Base-by-base conservation (phyloP, 2,888 invertebrate genomes). In the Cremastinae sp. region DNA sequence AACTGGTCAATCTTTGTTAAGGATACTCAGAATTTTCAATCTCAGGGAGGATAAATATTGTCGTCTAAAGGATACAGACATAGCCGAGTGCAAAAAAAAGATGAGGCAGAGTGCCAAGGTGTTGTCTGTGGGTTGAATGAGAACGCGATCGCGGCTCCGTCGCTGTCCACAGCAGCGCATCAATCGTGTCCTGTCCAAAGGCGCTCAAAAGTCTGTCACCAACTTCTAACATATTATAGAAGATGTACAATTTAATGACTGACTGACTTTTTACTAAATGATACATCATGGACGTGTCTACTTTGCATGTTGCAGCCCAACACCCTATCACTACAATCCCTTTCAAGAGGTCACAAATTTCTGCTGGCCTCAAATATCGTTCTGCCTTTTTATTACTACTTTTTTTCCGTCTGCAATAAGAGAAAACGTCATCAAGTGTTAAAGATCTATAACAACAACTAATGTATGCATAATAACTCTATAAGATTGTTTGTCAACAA, bases 221-320 rank as follows among this genome's bases (percentile, higher is more conserved):
- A 61, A 98, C 98, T 91, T 99, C 99, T 74, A 99, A 91, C 98
- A 99, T 99, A 90, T 99, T 99, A 90, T 97, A 99, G 91, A 99
- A 98, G 88, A 99, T 98, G 88, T 99, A 99, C 81, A 99, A 91
- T 88, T 99, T 99, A 90, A 99, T 99, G 78, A 99, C 98, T 80
- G 98, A 98, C 88, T 99, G 99, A 85, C 98, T 98, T 89, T 97
- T 97, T 53, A 97, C 96, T 84, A 98, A 92, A 90, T 99, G 99
- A 90, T 99, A 99, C 92, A 99, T 95, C 92, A 99, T 96, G 82
- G 98, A 98, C 45, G 98, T 98, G 89, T 99, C 99, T 79, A 99
- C 95, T 85, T 96, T 96, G 85, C 96, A 94, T 93, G 98, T 96
- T 72, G 96, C 90, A 83, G 95, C 92, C 86, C 96, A 95, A 85